These are phyloP conservation scores for Synanthedon tipuliformis DNA, from an alignment of 2,888 invertebrate genomes.

Conservation along the genomic window DNA sequence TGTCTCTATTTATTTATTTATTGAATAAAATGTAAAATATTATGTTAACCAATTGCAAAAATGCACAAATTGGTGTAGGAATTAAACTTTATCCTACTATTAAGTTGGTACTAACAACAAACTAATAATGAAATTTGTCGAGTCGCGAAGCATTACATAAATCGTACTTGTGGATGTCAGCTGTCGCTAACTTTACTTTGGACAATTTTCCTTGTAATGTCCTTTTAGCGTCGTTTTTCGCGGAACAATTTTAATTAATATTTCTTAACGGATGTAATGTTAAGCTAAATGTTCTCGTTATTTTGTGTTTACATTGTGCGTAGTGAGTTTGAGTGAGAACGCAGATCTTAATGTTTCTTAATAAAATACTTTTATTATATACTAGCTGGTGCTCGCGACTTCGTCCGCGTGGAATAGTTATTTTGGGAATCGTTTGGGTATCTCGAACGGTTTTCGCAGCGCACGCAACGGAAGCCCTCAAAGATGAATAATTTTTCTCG, in stretches of 20 bases:
- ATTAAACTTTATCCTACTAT: too few relatives aligned
- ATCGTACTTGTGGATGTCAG: constrained; percentile 65
- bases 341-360: constrained; percentile 2
- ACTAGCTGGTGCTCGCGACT: too few relatives aligned
- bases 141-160: constrained; percentile 50
- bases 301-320: constrained; percentile 17
- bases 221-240: constrained; percentile 57
- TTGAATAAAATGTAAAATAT: too few relatives aligned
- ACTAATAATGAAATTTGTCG: constrained; percentile 61
- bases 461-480: too few relatives aligned
- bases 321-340: constrained; percentile 2
- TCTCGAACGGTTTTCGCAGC: too few relatives aligned
- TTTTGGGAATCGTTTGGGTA: too few relatives aligned
- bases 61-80: background rate
- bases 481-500: too few relatives aligned
- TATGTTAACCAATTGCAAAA: too few relatives aligned
- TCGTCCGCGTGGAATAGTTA: too few relatives aligned
- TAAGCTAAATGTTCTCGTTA: constrained; percentile 17
- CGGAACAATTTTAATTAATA: constrained; percentile 63
- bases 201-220: constrained; percentile 63
- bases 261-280: constrained; percentile 39
- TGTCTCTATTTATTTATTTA: too few relatives aligned
- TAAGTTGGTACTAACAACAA: constrained; percentile 19
- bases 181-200: constrained; percentile 63
- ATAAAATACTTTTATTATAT: too few relatives aligned